A percentile compares a stretch with the other conserved stretches of the same genome.
These are phyloP conservation scores for Leptothorax acervorum DNA, from an alignment of 2,888 invertebrate genomes.

Conservation along the genomic window DNA sequence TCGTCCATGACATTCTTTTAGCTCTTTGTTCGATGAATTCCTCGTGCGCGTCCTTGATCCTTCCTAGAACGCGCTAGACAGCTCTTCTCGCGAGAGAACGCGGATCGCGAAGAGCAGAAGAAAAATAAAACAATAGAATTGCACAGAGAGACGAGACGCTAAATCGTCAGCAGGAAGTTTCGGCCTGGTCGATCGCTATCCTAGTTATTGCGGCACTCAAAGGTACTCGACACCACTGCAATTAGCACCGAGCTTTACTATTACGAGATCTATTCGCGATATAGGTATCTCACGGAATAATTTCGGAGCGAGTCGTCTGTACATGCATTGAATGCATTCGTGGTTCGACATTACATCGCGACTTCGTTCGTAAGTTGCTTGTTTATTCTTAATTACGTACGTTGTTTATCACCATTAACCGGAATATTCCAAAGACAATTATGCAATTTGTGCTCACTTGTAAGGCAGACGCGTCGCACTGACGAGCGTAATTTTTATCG, in stretches of 20 bases:
- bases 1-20: conserved; percentile 66
- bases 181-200: conserved; percentile 57
- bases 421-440: conserved; percentile 22
- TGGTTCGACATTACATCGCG: background rate
- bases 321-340: conserved; percentile 3
- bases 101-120: conserved; percentile 16
- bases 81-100: conserved; percentile 17
- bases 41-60: conserved; percentile 63
- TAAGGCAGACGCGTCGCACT: background rate
- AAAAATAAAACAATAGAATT: conserved; percentile 45
- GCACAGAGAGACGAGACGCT: background rate
- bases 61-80: conserved; percentile 69
- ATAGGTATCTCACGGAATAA: conserved; percentile 37
- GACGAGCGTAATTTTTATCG: background rate
- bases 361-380: background rate
- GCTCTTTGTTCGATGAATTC: conserved; percentile 37
- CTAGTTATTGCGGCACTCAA: conserved; percentile 49
- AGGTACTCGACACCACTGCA: conserved; percentile 31
- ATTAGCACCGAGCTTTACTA: conserved; percentile 48
- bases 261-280: conserved; percentile 45
- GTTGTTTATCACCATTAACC: background rate
- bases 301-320: background rate
- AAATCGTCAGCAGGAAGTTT: conserved; percentile 64
- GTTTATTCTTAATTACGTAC: conserved; percentile 15
- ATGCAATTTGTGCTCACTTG: background rate